phyloP scores from a whole-genome alignment of 2,888 invertebrate genomes.

The Crepidodera aurea region DNA sequence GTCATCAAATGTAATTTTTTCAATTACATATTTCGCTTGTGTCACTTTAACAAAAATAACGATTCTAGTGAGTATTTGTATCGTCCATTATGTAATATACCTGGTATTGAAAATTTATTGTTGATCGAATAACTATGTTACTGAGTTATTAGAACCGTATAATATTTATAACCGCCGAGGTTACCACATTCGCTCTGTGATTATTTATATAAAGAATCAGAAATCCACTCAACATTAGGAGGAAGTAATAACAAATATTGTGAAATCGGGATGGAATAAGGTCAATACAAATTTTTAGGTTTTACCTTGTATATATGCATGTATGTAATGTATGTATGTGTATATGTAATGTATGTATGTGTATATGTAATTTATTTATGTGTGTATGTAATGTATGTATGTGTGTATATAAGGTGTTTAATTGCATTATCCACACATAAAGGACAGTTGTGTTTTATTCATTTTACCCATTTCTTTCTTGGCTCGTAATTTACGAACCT shows the following conservation, averaged over 20 bases:
- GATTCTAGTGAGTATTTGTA: slow-evolving; percentile 24
- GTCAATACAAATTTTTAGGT: too few relatives aligned
- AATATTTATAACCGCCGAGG: slow-evolving; percentile 11
- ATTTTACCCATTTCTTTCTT: too few relatives aligned
- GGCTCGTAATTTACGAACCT: too few relatives aligned
- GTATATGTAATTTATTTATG: too few relatives aligned
- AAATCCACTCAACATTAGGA: not conserved
- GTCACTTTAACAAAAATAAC: slow-evolving; percentile 29
- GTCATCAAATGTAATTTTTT: slow-evolving; percentile 36
- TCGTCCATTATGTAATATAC: slow-evolving; percentile 27
- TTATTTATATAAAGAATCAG: not conserved
- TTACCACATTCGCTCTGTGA: slow-evolving; percentile 2
- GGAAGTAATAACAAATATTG: not conserved
- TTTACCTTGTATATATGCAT: too few relatives aligned
- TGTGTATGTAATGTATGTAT: too few relatives aligned
- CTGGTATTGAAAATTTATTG: slow-evolving; percentile 28
- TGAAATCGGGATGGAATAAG: too few relatives aligned
- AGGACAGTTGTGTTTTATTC: too few relatives aligned
- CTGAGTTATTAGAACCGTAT: slow-evolving; percentile 23
- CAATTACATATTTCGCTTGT: slow-evolving; percentile 35
- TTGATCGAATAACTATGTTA: slow-evolving; percentile 30
- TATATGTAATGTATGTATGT: too few relatives aligned
- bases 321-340: too few relatives aligned
- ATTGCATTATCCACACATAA: too few relatives aligned
- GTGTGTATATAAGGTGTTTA: too few relatives aligned